Percentiles rank a stretch among this genome's conserved stretches.
Evolutionary conservation across 1,140 invertebrate species (phyloP).

Genomic region (Saccostrea echinata): DNA sequence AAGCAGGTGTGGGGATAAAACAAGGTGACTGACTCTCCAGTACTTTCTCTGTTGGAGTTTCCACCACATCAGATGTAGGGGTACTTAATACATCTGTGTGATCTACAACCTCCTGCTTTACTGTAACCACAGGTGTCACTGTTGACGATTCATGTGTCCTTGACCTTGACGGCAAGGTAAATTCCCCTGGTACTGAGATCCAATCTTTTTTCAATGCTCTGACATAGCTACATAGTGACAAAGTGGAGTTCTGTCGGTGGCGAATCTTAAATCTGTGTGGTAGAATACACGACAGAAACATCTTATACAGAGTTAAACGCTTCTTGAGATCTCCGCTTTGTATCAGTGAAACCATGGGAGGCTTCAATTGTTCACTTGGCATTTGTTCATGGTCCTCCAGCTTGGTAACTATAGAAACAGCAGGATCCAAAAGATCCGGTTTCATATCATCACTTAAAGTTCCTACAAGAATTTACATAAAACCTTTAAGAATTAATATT

Average conservation of each 20-base stretch:
- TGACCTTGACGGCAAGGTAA: constrained; percentile 6
- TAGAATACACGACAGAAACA: constrained; percentile 13
- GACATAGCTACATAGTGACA: constrained; percentile 3
- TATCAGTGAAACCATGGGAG: constrained; percentile 55
- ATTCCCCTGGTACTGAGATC: background rate
- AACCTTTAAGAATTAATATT: background rate
- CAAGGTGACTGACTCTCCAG: background rate
- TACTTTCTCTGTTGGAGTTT: background rate
- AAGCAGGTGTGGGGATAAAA: background rate
- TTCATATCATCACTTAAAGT: constrained; percentile 15
- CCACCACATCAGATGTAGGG: background rate
- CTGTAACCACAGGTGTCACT: background rate
- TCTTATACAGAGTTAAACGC: background rate
- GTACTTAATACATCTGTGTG: background rate
- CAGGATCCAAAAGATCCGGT: constrained; percentile 31
- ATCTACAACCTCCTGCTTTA: background rate
- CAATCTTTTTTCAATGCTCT: background rate
- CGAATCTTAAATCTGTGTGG: background rate
- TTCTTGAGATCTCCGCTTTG: background rate
- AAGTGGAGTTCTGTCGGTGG: background rate
- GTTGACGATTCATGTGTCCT: background rate
- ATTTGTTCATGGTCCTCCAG: constrained; percentile 71
- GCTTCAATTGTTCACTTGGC: constrained; percentile 57
- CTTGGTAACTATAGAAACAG: constrained; percentile 69
- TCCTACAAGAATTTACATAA: background rate